phyloP scores from a whole-genome alignment of 2,113 vertebrate genomes.

The Heterotis niloticus region DNA sequence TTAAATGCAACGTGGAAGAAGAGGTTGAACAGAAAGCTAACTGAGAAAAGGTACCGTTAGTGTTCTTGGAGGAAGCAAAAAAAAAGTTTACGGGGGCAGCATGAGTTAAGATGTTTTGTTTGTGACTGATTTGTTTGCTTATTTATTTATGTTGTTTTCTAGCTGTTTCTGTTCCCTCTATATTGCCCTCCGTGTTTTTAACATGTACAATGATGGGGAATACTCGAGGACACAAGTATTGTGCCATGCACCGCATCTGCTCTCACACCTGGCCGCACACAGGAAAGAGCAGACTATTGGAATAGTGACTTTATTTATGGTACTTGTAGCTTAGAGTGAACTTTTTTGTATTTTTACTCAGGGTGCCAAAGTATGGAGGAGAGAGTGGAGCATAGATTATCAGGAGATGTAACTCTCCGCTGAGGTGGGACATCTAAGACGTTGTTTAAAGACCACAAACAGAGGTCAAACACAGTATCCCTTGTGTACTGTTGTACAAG shows the following conservation, averaged over 20 bases:
- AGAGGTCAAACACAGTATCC: not conserved
- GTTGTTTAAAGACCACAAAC: not conserved
- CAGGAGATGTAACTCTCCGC: slow-evolving; percentile 37
- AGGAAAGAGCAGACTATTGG: not conserved
- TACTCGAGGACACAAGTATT: slow-evolving; percentile 31
- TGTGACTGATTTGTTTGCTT: not conserved
- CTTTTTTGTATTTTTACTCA: slow-evolving; percentile 64
- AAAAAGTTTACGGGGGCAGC: slow-evolving; percentile 51
- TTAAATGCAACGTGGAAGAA: slow-evolving; percentile 40
- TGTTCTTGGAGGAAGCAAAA: no score
- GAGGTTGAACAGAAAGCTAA: not conserved
- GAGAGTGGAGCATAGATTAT: slow-evolving; percentile 28
- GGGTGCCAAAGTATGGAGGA: slow-evolving; percentile 68
- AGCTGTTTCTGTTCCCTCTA: not conserved
- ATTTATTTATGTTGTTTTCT: not conserved
- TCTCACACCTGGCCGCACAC: not conserved
- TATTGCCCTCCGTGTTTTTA: slow-evolving; percentile 43
- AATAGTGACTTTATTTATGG: slow-evolving; percentile 15
- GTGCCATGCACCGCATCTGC: slow-evolving; percentile 18
- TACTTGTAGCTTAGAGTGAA: slow-evolving; percentile 59
- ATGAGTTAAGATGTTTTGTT: slow-evolving; percentile 38
- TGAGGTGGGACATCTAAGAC: not conserved
- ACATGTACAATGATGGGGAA: slow-evolving; percentile 32
- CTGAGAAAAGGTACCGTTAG: slow-evolving; percentile 30
- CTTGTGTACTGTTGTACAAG: not conserved